Evolutionary conservation across 1,140 invertebrate genomes (phyloP).

Genomic region (Heliconius himera): DNA sequence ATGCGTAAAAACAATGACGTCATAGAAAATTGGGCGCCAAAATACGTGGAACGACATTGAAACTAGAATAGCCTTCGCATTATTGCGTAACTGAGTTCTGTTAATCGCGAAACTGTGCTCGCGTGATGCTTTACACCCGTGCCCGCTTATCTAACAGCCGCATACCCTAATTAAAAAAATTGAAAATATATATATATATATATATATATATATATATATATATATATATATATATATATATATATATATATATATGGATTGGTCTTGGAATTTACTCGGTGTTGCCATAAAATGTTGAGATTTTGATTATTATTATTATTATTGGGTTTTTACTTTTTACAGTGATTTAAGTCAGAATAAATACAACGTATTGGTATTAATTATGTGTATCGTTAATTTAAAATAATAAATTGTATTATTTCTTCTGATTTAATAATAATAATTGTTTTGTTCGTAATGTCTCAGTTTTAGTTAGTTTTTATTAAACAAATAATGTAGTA

Average conservation of each 20-base stretch:
- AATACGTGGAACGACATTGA: conserved; percentile 47
- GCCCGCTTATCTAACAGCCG: conserved; percentile 16
- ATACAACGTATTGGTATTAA: no score
- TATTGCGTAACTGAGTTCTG: conserved; percentile 43
- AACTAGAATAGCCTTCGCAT: conserved; percentile 52
- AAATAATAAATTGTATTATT: no score
- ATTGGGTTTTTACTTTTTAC: no score
- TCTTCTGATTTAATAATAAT: no score
- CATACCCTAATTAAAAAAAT: conserved; percentile 12
- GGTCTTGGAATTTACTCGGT: neutral
- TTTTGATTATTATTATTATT: no score
- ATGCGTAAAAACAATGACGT: conserved; percentile 22
- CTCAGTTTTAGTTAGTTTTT: no score
- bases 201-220: neutral
- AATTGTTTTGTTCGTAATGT: no score
- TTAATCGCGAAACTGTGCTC: conserved; percentile 26
- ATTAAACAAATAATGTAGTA: neutral
- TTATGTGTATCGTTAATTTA: no score
- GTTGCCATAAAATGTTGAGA: neutral
- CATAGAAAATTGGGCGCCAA: conserved; percentile 45
- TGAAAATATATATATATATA: neutral
- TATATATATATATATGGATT: neutral
- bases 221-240: no score
- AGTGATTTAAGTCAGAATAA: no score
- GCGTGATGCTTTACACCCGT: conserved; percentile 24